Evolutionary conservation across 2,113 vertebrate species (phyloP), one percentile per base, ranked within the genome.

Genomic region (Albula glossodonta): DNA sequence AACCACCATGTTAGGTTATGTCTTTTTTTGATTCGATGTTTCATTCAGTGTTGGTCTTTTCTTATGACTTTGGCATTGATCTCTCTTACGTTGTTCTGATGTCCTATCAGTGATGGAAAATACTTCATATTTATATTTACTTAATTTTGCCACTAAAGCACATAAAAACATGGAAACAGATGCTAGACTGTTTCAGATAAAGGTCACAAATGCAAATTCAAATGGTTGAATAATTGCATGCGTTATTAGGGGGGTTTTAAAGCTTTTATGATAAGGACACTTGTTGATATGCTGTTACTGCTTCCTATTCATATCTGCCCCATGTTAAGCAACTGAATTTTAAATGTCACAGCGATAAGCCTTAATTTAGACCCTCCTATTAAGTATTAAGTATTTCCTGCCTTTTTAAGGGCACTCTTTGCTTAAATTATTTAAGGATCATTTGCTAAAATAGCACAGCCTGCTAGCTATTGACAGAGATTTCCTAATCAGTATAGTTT

Each of bases 271-370:
- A 88, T 89, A 88, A 86, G 82, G 78, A 83, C 86, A 84, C 52
- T 79, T 91, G 90, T 89, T 89, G 88, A 88, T 86, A 82, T 56
- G 87, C 60, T 22, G 50, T 85, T 87, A 87, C 84, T 51, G 82
- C 82, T 84, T 84, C 85, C 66, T 84, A 82, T 41, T n/a, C 19
- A 17, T 88, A 88, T 89, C 89, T 86, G 53, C n/a, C 15, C 78
- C 78, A 15, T 63, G 84, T 87, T 51, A 56, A 87, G 86, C 83
- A 84, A 79, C 77, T 84, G 80, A 84, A 84, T 77, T 87, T 86
- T 74, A 91, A 89, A 91, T 91, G 78, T 86, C 84, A 82, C 82
- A 41, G 86, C 86, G 88, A 89, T 89, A 89, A 87, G 90, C 87
- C 84, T 82, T 89, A 63, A 86, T 86, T 84, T 63, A 83, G 85